These are phyloP conservation scores for Anas platyrhynchos DNA, from an alignment of 2,113 vertebrate genomes.

Conservation along the genomic window DNA sequence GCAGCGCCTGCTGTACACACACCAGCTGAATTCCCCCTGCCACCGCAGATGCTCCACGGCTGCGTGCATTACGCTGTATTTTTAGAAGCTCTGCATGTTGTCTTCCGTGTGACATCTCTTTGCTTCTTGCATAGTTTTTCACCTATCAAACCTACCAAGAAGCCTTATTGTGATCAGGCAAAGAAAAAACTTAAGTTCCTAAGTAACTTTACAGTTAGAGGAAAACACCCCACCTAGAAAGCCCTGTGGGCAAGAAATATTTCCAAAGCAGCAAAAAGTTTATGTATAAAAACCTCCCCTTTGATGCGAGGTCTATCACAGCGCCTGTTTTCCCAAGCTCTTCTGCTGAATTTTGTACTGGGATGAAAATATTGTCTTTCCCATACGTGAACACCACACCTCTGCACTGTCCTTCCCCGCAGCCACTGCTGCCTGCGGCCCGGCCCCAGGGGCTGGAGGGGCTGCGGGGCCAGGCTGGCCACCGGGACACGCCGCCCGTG, in stretches of 20 bases:
- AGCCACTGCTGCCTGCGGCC: background rate
- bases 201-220: background rate
- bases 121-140: background rate
- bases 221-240: background rate
- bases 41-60: background rate
- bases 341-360: background rate
- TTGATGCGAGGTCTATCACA: too few species aligned
- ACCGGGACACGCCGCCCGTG: too few species aligned
- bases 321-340: background rate
- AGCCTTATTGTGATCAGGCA: background rate
- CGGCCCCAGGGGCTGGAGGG: too few species aligned
- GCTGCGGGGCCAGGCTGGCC: too few species aligned
- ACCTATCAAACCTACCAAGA: background rate
- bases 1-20: background rate
- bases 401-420: background rate
- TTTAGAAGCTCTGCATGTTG: background rate
- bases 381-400: background rate
- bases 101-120: background rate
- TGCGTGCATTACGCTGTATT: too few species aligned
- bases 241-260: background rate
- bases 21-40: background rate
- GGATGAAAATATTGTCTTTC: background rate
- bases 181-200: background rate
- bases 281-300: too few species aligned
- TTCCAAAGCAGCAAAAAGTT: background rate